Evolutionary conservation across 2,888 invertebrate species (phyloP).

Genomic region (Geotrupes spiniger): DNA sequence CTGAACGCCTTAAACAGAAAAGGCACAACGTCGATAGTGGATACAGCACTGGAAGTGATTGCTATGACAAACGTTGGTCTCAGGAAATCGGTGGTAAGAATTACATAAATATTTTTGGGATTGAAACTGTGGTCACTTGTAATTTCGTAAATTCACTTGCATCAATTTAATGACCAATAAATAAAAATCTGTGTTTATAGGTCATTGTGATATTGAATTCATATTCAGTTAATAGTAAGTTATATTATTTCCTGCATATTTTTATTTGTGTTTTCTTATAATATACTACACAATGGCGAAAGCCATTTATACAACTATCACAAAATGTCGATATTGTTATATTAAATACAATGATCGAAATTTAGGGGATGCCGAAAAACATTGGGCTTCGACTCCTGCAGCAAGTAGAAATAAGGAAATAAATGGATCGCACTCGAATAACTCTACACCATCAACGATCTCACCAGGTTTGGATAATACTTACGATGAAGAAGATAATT

Average conservation of each 20-base stretch:
- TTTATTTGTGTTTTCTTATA: too few relatives aligned
- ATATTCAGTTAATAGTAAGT: too few relatives aligned
- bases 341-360: too few relatives aligned
- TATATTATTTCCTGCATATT: too few relatives aligned
- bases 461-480: constrained; percentile 53
- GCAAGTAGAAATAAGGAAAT: constrained; percentile 39
- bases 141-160: too few relatives aligned
- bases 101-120: neutral
- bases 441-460: constrained; percentile 60
- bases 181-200: constrained; percentile 6
- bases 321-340: too few relatives aligned
- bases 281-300: too few relatives aligned
- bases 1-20: constrained; percentile 54
- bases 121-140: too few relatives aligned
- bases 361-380: constrained; percentile 42
- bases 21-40: constrained; percentile 85
- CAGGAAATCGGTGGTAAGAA: constrained; percentile 63
- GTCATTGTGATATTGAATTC: too few relatives aligned
- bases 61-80: constrained; percentile 80
- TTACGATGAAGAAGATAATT: constrained; percentile 43
- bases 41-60: constrained; percentile 82
- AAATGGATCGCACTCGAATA: constrained; percentile 42
- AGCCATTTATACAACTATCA: too few relatives aligned
- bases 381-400: constrained; percentile 43
- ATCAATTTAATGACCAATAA: too few relatives aligned